Percentiles rank a stretch among this genome's conserved stretches.
These are phyloP conservation scores for Ascaphus truei DNA, from an alignment of 2,113 vertebrate genomes.

Conservation along the genomic window DNA sequence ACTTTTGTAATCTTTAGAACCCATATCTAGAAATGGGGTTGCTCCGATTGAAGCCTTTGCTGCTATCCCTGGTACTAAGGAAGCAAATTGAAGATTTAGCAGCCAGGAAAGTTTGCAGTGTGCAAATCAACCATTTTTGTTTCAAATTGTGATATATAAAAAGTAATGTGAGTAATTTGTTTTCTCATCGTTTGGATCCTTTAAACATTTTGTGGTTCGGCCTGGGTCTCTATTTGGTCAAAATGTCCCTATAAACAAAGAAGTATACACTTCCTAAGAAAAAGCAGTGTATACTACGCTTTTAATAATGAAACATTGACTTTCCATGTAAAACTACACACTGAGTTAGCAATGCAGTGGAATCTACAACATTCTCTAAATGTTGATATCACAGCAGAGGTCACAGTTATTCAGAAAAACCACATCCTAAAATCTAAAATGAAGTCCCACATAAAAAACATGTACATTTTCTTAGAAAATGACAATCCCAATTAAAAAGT, in stretches of 20 bases:
- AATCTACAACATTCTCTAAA: constrained; percentile 35
- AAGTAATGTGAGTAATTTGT: too few relatives aligned
- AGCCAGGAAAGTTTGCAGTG: too few relatives aligned
- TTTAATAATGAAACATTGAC: constrained; percentile 34
- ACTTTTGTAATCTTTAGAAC: too few relatives aligned
- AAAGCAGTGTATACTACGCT: constrained; percentile 39
- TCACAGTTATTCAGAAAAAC: neutral
- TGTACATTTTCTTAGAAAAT: constrained; percentile 45
- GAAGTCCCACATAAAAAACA: constrained; percentile 42
- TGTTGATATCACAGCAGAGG: constrained; percentile 29
- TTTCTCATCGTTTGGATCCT: too few relatives aligned
- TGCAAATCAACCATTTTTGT: too few relatives aligned
- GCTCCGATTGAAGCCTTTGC: too few relatives aligned
- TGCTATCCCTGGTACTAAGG: too few relatives aligned
- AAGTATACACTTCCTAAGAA: neutral
- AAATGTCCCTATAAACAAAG: neutral
- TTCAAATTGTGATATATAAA: neutral
- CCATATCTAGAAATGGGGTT: too few relatives aligned
- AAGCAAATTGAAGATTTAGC: too few relatives aligned
- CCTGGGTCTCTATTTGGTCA: neutral
- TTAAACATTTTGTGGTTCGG: too few relatives aligned
- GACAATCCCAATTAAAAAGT: constrained; percentile 49
- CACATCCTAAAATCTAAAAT: constrained; percentile 40
- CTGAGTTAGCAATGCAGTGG: constrained; percentile 28
- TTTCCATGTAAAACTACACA: constrained; percentile 4